phyloP scores from a whole-genome alignment of 2,888 invertebrate species.

The Loripinus fragilis region DNA sequence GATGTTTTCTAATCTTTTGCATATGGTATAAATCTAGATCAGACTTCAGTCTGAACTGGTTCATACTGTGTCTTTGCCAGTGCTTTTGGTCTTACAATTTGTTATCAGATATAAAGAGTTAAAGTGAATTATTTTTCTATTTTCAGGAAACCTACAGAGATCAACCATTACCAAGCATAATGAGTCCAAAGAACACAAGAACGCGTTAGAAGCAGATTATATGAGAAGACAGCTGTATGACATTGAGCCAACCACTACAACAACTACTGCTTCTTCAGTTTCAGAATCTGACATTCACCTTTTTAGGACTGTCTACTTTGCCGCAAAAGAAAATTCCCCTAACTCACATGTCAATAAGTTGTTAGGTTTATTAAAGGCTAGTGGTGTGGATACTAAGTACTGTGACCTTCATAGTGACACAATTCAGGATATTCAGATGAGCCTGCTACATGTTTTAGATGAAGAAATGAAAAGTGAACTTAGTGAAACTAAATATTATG shows the following conservation, averaged over 20 bases:
- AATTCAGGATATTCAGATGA: constrained; percentile 7
- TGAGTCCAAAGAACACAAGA: constrained; percentile 23
- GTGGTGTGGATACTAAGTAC: not conserved
- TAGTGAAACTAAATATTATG: not conserved
- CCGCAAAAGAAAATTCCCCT: constrained; percentile 16
- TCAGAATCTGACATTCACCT: too few species aligned
- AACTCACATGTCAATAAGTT: not conserved
- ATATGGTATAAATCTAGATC: too few species aligned
- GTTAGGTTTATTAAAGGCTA: too few species aligned
- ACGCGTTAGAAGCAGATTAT: constrained; percentile 1
- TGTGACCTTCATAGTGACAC: not conserved
- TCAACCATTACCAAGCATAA: constrained; percentile 23
- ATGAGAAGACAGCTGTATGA: constrained; percentile 6
- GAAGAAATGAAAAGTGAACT: not conserved
- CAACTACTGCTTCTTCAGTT: too few species aligned
- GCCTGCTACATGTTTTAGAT: not conserved
- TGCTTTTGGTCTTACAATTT: too few species aligned
- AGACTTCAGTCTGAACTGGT: too few species aligned
- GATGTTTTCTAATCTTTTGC: too few species aligned
- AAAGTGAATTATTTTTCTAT: not conserved
- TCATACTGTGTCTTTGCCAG: too few species aligned
- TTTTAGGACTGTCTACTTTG: constrained; percentile 29
- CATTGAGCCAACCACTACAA: not conserved
- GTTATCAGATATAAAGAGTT: too few species aligned
- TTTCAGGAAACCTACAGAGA: constrained; percentile 16